Evolutionary conservation across 92 coral and sea anemone genomes (phyloP).

Genomic region (Phymanthus crucifer): DNA sequence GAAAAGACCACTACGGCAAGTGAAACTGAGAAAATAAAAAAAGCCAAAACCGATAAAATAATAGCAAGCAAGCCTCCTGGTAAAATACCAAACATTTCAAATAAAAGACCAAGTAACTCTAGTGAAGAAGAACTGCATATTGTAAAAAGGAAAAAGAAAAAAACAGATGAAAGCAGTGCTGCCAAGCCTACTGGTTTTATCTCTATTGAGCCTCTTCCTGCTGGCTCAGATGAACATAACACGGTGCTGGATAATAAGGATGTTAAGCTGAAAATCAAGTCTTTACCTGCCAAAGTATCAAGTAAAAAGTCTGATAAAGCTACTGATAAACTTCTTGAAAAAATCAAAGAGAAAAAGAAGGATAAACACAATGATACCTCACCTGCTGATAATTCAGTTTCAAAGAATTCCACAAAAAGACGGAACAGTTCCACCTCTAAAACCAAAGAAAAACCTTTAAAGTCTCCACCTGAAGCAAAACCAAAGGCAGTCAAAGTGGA

Average conservation of each 20-base stretch:
- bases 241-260: slow-evolving; percentile 69
- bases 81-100: slow-evolving; percentile 18
- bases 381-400: neutral
- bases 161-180: slow-evolving; percentile 53
- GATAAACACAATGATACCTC: slow-evolving; percentile 29
- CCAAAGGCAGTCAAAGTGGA: slow-evolving; percentile 56
- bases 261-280: slow-evolving; percentile 79
- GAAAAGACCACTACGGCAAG: slow-evolving; percentile 21
- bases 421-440: neutral
- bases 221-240: slow-evolving; percentile 54
- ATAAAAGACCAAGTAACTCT: slow-evolving; percentile 28
- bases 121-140: slow-evolving; percentile 24
- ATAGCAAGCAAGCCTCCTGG: slow-evolving; percentile 47
- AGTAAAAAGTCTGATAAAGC: slow-evolving; percentile 22
- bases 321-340: slow-evolving; percentile 20
- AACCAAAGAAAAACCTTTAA: slow-evolving; percentile 24
- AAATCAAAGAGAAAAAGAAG: slow-evolving; percentile 38
- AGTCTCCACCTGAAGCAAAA: slow-evolving; percentile 42
- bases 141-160: slow-evolving; percentile 69
- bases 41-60: slow-evolving; percentile 38
- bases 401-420: neutral
- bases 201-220: slow-evolving; percentile 51
- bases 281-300: slow-evolving; percentile 66
- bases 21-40: slow-evolving; percentile 66
- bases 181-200: slow-evolving; percentile 60